Evolutionary conservation across 1,140 invertebrate genomes (phyloP), one percentile per base, ranked within the genome.

Genomic region (Limonius californicus): DNA sequence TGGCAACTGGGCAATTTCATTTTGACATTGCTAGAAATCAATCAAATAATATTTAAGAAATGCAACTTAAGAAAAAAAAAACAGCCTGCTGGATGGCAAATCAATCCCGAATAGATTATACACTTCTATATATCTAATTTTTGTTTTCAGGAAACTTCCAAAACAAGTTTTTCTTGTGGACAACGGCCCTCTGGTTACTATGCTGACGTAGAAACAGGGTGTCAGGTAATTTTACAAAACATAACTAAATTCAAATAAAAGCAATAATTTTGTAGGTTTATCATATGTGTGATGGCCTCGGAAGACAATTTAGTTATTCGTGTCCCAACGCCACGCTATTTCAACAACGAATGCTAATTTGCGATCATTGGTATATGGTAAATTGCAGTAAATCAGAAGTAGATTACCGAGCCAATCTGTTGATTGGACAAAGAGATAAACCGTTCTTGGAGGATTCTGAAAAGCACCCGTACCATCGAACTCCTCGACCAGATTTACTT

Each of bases 291-390:
- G 87, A 89, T 71, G 86, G 83, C 4, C 77, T 88, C 35, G 86
- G 85, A 1, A 74, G 86, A 0, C 86, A 88, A 75, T 90, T 88
- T 76, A 88, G 86, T 70, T 89, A 89, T 77, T 79, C 83, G 1
- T 91, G 89, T 70, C 87, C 88, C 7, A 89, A 89, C 75, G 86
- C 85, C 2, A 91, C 89, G 9, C 81, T 89, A 16, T 91, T 91
- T 77, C 89, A 90, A 74, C 89, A 90, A 74, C 78, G 87, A 19
- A 89, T 89, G 84, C 79, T 90, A 57, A 84, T 90, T 68, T 91
- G 89, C 68, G 89, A 90, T 72, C 88, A 90, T 72, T 90, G 88
- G 86, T 90, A 89, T 70, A 89, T 89, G 84, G 89, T 91, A n/a
- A 87, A 90, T 76, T 91, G 88, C 68, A 85, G 84, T 61, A 80